Evolutionary conservation across 2,888 invertebrate species (phyloP), one percentile per base, ranked within the genome.

Genomic region (Diloba caeruleocephala): DNA sequence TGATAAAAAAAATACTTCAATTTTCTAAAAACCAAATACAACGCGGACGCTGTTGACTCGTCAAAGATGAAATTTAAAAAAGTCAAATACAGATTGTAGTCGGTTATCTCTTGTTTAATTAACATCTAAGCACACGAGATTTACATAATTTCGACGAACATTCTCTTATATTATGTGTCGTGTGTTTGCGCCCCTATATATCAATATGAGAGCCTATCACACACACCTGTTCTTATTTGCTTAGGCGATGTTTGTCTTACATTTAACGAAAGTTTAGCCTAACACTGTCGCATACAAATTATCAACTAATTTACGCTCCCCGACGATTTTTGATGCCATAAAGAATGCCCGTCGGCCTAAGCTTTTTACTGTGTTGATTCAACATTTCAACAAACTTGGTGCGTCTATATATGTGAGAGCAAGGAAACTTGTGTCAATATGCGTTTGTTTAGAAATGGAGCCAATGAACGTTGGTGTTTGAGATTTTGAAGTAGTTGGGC

Each of bases 191-290:
- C 79, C 78, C 80, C 84, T 90, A 89, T 88, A 86, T 91, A 90
- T 88, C 88, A 89, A 90, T 90, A 88, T 49, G 53, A 74, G 76
- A 71, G 79, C 78, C 82, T 86, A 85, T 87, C 84, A 79, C 65
- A 87, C 85, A 88, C 92, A 93, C 92, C 92, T 93, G 92, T 89
- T 90, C 84, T 79, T 89, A 87, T 93, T 92, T 92, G 84, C 88
- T 92, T 93, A 93, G 92, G 92, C 82, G 59, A 38, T 92, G 89
- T 92, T 92, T 91, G 80, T 73, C 79, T 87, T 82, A 84, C 86
- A 85, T 91, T 92, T 92, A 91, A 92, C 90, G 85, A 87, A 90
- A 92, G 84, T 90, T 89, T 86, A 89, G 84, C 74, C 81, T 79
- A 67, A 83, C 79, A 74, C 76, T 85, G 87, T 89, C 90, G 84